Base-by-base conservation (phyloP, 1,140 invertebrate genomes). In the Drosophila malerkotliana region DNA sequence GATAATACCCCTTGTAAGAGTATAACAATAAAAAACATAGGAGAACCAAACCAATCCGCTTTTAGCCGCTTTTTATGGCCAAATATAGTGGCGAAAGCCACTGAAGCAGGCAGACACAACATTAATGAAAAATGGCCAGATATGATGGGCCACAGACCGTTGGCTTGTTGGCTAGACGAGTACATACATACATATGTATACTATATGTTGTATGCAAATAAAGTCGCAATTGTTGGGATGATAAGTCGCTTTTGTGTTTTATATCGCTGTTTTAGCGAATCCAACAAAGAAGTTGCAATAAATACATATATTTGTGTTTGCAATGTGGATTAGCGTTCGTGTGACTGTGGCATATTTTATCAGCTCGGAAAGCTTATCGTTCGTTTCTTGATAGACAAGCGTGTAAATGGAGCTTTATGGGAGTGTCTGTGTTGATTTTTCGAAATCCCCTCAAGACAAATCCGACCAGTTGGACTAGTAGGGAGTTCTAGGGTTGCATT, bases 41-140 rank as follows among this genome's bases (percentile, higher is more conserved):
- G 62, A 72, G 34, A 72, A 73, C 63, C 26, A 21, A 61, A 48
- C 37, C 44, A 7, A 72, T 54, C 69, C 58, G 71, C 71, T 63
- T 73, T 28, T 37, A 63, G 60, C 71, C 30, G 59, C 71, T 56
- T 73, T 73, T 73, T 53, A 55, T 18, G 10, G 34, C 51, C 57
- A 41, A 60, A 62, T 21, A 56, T 24, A 63, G 64, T 8, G 28
- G 63, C 47, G 58, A 63, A 63, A 63, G 63, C 60, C 48, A 64
- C 61, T 28, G 59, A 53, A 63, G 28, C 49, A 15, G 28, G 10
- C 15, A 68, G 32, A 69, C 45, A 56, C 24, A 55, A 45, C 10
- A 69, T 30, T 55, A 66, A 53, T 47, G 41, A 18, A 10, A 60
- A 30, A 39, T 26, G 48, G 28, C 3, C 39, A 45, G 60, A 51